These are phyloP conservation scores for Aldabrachelys gigantea DNA, from an alignment of 2,113 vertebrate species.

Conservation along the genomic window DNA sequence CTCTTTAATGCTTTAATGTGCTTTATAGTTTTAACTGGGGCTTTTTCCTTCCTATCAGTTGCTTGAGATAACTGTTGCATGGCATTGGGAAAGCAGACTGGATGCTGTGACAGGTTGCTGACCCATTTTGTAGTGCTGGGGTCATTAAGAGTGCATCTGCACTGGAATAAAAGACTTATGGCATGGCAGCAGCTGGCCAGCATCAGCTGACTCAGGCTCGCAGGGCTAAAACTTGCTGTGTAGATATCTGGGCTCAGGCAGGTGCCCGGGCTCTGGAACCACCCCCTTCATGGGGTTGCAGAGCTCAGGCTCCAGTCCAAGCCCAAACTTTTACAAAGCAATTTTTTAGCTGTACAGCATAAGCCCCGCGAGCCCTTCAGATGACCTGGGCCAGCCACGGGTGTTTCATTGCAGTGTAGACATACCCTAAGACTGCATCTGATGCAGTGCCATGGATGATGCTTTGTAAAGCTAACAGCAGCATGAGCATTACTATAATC, in stretches of 20 bases:
- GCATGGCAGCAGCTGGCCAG: not conserved
- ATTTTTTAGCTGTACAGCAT: not conserved
- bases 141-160: not conserved
- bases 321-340: not conserved
- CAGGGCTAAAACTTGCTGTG: not conserved
- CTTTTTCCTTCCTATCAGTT: not conserved
- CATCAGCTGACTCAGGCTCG: not conserved
- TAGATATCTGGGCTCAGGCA: not conserved
- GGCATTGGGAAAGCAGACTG: not conserved
- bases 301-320: not conserved
- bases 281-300: too few species aligned
- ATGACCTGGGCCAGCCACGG: not conserved
- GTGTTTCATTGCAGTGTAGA: not conserved
- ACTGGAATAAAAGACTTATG: not conserved
- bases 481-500: not conserved
- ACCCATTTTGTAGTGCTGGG: not conserved
- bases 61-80: not conserved
- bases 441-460: not conserved
- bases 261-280: too few species aligned
- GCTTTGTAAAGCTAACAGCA: not conserved
- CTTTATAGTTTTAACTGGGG: not conserved
- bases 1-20: not conserved
- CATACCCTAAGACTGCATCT: not conserved
- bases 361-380: not conserved
- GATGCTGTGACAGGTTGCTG: rapidly evolving